These are phyloP conservation scores for Balearica regulorum DNA, from an alignment of 2,797 vertebrate genomes.

Conservation along the genomic window DNA sequence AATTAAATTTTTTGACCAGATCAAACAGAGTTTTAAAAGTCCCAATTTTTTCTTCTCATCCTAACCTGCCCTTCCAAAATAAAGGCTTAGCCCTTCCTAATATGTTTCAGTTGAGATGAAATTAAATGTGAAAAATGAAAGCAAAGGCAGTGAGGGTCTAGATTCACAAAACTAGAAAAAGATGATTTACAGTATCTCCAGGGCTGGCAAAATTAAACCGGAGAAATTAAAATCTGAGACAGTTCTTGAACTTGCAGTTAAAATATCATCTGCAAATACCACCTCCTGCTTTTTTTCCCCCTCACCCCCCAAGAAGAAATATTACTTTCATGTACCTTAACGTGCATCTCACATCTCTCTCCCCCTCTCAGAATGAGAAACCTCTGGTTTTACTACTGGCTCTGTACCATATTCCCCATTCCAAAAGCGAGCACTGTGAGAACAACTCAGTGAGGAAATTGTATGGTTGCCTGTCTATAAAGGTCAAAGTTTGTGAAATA, in stretches of 20 bases:
- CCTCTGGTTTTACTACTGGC: neutral
- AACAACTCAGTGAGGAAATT: neutral
- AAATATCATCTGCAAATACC: neutral
- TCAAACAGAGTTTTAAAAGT: neutral
- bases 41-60: neutral
- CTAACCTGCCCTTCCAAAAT: neutral
- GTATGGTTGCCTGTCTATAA: neutral
- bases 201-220: neutral
- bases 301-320: neutral
- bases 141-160: neutral
- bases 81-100: neutral
- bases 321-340: neutral
- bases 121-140: constrained; percentile 23
- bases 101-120: neutral
- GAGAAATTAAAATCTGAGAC: constrained; percentile 5
- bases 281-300: neutral
- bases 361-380: neutral
- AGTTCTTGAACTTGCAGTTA: neutral
- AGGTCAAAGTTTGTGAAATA: neutral
- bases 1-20: neutral
- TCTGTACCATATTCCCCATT: neutral
- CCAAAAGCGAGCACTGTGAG: neutral
- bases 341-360: neutral
- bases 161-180: neutral
- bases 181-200: neutral